phyloP scores from a whole-genome alignment of 2,888 invertebrate species.

The Drosophila anomalata region DNA sequence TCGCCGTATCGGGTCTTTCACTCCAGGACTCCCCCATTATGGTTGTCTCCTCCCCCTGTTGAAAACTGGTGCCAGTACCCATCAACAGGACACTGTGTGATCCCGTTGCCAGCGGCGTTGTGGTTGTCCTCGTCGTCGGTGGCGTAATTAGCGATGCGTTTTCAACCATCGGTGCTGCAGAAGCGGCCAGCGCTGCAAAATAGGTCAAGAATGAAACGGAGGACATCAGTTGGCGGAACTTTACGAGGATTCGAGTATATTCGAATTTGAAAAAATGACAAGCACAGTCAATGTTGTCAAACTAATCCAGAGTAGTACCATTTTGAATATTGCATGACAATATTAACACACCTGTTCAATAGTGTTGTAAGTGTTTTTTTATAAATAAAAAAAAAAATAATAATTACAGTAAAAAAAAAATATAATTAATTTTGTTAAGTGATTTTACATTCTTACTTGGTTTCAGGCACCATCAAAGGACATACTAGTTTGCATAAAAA shows the following conservation, averaged over 20 bases:
- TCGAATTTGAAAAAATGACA: slow-evolving; percentile 14
- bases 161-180: slow-evolving; percentile 52
- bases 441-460: not conserved
- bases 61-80: slow-evolving; percentile 4
- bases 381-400: not conserved
- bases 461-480: not conserved
- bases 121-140: slow-evolving; percentile 30
- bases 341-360: not conserved
- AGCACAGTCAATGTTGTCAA: slow-evolving; percentile 1
- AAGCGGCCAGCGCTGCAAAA: slow-evolving; percentile 74
- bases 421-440: not conserved
- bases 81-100: slow-evolving; percentile 34
- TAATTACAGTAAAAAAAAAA: not conserved
- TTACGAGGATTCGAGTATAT: slow-evolving; percentile 13
- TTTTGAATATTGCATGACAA: not conserved
- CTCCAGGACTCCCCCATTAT: slow-evolving; percentile 58
- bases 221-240: slow-evolving; percentile 34
- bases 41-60: slow-evolving; percentile 28
- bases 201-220: slow-evolving; percentile 62
- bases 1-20: slow-evolving; percentile 73
- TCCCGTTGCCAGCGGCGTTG: slow-evolving; percentile 32
- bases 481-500: slow-evolving; percentile 7
- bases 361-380: not conserved
- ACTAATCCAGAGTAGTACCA: not conserved
- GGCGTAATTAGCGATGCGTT: slow-evolving; percentile 62